Base-by-base conservation (phyloP, 2,113 vertebrate genomes). In the Hemichromis elongatus region DNA sequence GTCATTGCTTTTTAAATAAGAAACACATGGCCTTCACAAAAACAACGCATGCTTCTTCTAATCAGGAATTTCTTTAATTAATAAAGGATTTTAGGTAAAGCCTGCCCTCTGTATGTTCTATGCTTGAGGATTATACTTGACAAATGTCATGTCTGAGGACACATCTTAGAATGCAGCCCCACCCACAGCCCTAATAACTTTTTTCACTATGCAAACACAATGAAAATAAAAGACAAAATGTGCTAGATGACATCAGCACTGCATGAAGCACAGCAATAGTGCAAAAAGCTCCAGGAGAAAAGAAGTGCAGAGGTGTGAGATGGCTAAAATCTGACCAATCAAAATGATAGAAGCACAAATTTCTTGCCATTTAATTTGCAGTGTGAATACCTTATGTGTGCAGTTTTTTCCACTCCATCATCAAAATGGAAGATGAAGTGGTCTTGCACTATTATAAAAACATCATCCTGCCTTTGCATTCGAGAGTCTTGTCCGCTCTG, bases 41-140 rank as follows among this genome's bases (percentile, higher is more conserved):
- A 45, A 16, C 33, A 53, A 52, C 18, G 14, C 28, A 6, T 11
- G 19, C 33, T 26, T 45, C 30, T 66, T 54, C 50, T 30, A 45
- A 53, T 83, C 70, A 52, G 40, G 55, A 73, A 47, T 14, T 11
- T 73, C 14, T 73, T 0, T 11, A 26, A 28, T 18, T 28, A 19
- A 73, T 47, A 14, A 47, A 18, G 5, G 14, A 26, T 70, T 70
- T 70, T 70, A 14, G 18, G 66, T 28, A 40, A 70, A 70, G 45
- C 26, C 6, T 28, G 0, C 0, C 45, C 45, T 19, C 3, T 40
- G 2, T 35, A 8, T 52, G 14, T 83, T 52, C 33, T 13, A 1
- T 68, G 2, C 47, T 30, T 13, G 53, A 52, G 70, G 42, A 55
- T 37, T 14, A 19, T 16, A 28, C 33, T 37, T n/a, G 37, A 63